Conservation (phyloP, 2,113 vertebrate species). For the Xiphias gladius region DNA sequence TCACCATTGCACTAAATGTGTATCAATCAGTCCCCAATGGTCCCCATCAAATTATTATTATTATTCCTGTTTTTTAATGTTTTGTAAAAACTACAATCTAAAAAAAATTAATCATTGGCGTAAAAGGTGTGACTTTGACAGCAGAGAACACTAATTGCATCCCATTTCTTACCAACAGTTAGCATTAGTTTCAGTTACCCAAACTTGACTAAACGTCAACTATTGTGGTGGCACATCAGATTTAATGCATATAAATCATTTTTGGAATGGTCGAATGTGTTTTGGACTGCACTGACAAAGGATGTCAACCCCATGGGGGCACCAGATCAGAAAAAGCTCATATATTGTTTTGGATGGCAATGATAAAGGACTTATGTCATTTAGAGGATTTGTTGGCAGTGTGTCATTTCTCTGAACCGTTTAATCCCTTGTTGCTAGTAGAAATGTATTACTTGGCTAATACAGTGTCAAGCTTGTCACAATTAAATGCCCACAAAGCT, state of each 20-base stretch:
- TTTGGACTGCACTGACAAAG: not conserved
- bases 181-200: not conserved
- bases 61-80: too few species aligned
- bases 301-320: not conserved
- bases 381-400: not conserved
- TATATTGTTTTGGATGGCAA: too few species aligned
- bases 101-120: too few species aligned
- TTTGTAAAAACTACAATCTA: too few species aligned
- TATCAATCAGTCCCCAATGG: too few species aligned
- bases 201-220: not conserved
- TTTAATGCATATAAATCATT: not conserved
- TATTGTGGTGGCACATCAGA: not conserved
- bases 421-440: not conserved
- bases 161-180: too few species aligned
- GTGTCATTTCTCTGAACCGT: not conserved
- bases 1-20: too few species aligned
- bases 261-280: not conserved
- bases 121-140: too few species aligned
- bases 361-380: not conserved
- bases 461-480: not conserved
- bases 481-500: not conserved
- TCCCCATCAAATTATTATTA: too few species aligned
- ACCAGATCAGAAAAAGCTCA: not conserved
- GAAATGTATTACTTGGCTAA: not conserved
- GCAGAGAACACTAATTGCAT: too few species aligned